These are phyloP conservation scores for Stenodema calcarata DNA, from an alignment of 2,888 invertebrate genomes.

Conservation along the genomic window DNA sequence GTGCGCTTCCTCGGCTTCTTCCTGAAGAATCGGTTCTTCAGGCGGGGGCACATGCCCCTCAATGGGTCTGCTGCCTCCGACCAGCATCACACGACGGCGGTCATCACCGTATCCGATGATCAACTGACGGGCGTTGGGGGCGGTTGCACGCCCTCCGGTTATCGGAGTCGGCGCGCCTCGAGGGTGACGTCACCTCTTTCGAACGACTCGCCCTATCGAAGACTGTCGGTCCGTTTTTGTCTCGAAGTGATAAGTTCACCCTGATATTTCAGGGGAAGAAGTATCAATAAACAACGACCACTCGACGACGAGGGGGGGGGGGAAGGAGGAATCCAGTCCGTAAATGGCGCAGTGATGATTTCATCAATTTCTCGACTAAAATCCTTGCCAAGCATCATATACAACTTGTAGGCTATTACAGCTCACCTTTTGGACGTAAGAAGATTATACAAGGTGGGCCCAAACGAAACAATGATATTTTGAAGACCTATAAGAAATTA, in stretches of 20 bases:
- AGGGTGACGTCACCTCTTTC: constrained; percentile 32
- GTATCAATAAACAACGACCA: too few relatives aligned
- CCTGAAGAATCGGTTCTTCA: constrained; percentile 55
- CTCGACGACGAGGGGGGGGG: too few relatives aligned
- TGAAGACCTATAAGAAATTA: too few relatives aligned
- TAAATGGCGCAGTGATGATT: too few relatives aligned
- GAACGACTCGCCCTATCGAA: background rate
- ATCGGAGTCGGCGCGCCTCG: constrained; percentile 19
- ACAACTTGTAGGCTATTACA: too few relatives aligned
- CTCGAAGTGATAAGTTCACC: background rate
- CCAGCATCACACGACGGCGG: constrained; percentile 49
- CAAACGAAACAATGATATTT: too few relatives aligned
- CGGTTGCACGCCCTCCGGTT: background rate
- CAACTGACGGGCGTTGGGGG: constrained; percentile 20
- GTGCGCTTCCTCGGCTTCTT: constrained; percentile 57
- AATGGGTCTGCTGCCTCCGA: constrained; percentile 62
- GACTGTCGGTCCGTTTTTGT: background rate
- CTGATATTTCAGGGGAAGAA: background rate
- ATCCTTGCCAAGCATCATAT: too few relatives aligned
- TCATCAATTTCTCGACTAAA: too few relatives aligned
- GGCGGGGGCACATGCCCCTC: constrained; percentile 63
- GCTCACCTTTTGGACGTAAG: too few relatives aligned
- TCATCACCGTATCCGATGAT: constrained; percentile 20
- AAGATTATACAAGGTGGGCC: too few relatives aligned
- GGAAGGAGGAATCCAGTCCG: too few relatives aligned